Evolutionary conservation across 1,140 invertebrate species (phyloP), one percentile per base, ranked within the genome.

Genomic region (Pararge aegeria): DNA sequence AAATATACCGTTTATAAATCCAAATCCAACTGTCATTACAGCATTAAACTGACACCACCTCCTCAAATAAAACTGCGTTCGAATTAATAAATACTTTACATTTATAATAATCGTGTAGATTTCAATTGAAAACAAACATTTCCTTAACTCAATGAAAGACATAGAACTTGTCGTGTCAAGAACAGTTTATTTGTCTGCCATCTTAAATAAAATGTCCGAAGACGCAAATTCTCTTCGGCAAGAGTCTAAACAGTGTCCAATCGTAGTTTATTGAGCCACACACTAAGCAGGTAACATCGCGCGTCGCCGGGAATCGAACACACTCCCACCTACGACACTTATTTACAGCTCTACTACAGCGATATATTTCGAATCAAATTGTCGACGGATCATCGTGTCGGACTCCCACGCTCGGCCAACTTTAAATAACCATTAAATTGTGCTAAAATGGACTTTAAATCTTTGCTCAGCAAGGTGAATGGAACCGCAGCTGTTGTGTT

Each of bases 291-390:
- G 30, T 34, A 59, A 65, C 56, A 64, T 30, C 60, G 57, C 61
- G 50, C 49, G 50, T 64, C 55, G 58, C 16, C 68, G 64, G 70
- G 78, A 72, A 68, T 78, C 78, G 78, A 81, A 85, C 78, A 73
- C 54, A 66, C 66, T 75, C 63, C 71, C 74, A 80, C 80, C 74
- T 79, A 82, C 77, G 68, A 63, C 68, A 61, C 70, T 76, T 86
- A 82, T 87, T 87, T 83, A 84, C 78, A 83, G 70, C 81, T 55
- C n/a, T 54, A 66, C 62, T 68, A 61, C 52, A 60, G 61, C 80
- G 73, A 85, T 83, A 82, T 80, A 82, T 83, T 85, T 55, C 68
- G 68, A 78, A 82, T 85, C 80, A 80, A 83, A 82, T 83, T 81
- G 84, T 83, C 77, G 70, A 76, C 72, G 69, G 73, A 80, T 82